phyloP scores from a whole-genome alignment of 2,797 vertebrate genomes.

The Sebastes itinus region DNA sequence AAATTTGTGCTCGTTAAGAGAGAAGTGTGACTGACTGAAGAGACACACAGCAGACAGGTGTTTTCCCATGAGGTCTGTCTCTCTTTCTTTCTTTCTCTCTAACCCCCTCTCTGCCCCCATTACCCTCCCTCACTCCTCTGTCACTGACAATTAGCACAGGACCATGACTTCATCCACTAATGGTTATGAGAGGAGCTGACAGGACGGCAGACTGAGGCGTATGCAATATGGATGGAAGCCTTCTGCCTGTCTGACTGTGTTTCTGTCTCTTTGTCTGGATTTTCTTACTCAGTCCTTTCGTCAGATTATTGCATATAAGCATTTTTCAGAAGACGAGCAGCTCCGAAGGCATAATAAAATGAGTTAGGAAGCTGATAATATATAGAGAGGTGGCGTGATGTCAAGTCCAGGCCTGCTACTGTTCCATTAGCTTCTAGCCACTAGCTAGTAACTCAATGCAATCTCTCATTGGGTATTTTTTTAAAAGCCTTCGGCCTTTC shows the following conservation, averaged over 20 bases:
- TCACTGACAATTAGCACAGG: conserved; percentile 63
- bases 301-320: neutral
- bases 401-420: neutral
- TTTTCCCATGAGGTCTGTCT: conserved; percentile 44
- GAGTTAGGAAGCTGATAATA: neutral
- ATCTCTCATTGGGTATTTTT: neutral
- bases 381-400: neutral
- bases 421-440: neutral
- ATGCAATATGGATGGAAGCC: conserved; percentile 44
- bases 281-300: neutral
- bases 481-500: neutral
- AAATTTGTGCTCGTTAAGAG: neutral
- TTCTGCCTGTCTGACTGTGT: conserved; percentile 23
- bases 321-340: neutral
- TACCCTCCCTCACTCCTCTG: conserved; percentile 36
- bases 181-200: conserved; percentile 55
- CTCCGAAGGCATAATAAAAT: neutral
- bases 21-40: conserved; percentile 6
- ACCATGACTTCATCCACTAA: conserved; percentile 69
- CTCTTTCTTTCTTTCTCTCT: neutral
- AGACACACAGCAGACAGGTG: conserved; percentile 48
- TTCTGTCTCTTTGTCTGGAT: conserved; percentile 6
- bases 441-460: neutral
- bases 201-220: conserved; percentile 25
- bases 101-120: conserved; percentile 13